Evolutionary conservation across 2,113 vertebrate genomes (phyloP).

Genomic region (Bostrychus sinensis): DNA sequence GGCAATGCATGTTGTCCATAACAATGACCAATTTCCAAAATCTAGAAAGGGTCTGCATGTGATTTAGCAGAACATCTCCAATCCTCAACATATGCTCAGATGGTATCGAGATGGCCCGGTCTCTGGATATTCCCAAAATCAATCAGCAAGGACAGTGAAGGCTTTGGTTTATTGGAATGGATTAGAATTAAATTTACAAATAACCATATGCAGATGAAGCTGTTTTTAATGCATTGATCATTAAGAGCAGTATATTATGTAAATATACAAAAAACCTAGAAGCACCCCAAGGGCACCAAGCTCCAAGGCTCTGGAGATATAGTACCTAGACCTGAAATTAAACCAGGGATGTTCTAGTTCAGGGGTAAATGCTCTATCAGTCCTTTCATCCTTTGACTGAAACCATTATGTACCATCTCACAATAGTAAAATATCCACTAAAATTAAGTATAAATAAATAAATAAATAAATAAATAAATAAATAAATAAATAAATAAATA

Average conservation of each 20-base stretch:
- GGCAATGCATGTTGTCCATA: conserved; percentile 71
- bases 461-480: too few species aligned
- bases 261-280: too few species aligned
- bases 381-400: too few species aligned
- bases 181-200: conserved; percentile 32
- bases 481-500: too few species aligned
- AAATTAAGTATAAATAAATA: too few species aligned
- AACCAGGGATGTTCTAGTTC: too few species aligned
- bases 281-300: too few species aligned
- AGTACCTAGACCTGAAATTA: too few species aligned
- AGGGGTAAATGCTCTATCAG: too few species aligned
- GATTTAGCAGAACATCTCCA: conserved; percentile 57
- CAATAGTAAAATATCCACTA: too few species aligned
- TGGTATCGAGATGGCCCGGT: conserved; percentile 33
- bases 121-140: conserved; percentile 34
- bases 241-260: background rate
- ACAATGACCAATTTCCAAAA: conserved; percentile 72
- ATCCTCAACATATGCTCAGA: conserved; percentile 62
- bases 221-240: conserved; percentile 11
- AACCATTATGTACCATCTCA: too few species aligned
- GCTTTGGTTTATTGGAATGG: conserved; percentile 32
- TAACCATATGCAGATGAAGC: conserved; percentile 6
- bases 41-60: conserved; percentile 58
- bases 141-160: conserved; percentile 28
- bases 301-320: too few species aligned